Percentiles rank a stretch among this genome's conserved stretches.
Evolutionary conservation across 2,797 vertebrate genomes (phyloP).

Genomic region (Paedocypris micromegethes): DNA sequence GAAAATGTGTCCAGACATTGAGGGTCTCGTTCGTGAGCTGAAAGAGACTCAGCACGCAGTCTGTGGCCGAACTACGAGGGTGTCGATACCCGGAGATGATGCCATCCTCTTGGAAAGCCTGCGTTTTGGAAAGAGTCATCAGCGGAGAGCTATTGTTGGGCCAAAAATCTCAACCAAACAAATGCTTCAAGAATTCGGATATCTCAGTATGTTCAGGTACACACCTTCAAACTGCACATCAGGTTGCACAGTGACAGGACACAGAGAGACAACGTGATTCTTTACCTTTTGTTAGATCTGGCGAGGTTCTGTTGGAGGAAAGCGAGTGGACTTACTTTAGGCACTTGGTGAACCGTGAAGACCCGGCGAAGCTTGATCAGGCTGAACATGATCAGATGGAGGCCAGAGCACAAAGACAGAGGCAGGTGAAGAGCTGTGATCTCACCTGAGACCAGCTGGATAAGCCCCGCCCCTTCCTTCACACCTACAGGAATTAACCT

Average conservation of each 20-base stretch:
- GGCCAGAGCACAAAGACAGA: conserved; percentile 13
- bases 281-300: not conserved
- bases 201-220: not conserved
- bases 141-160: conserved; percentile 1
- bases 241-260: conserved; percentile 10
- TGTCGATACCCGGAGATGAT: conserved; percentile 91
- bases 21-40: conserved; percentile 94
- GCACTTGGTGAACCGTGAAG: conserved; percentile 81
- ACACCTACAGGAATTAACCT: conserved; percentile 45
- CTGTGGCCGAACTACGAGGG: conserved; percentile 78
- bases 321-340: conserved; percentile 74
- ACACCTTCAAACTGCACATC: conserved; percentile 22
- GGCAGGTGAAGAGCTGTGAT: conserved; percentile 4
- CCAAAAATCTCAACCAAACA: not conserved
- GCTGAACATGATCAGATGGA: conserved; percentile 70
- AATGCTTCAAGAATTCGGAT: not conserved
- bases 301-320: not conserved
- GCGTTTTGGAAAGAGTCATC: conserved; percentile 6
- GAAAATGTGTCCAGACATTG: conserved; percentile 94
- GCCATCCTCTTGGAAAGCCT: conserved; percentile 88
- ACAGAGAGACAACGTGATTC: conserved; percentile 11
- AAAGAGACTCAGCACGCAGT: conserved; percentile 87
- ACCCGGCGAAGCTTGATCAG: conserved; percentile 73
- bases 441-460: conserved; percentile 9
- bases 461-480: conserved; percentile 43